These are phyloP conservation scores for Alca torda DNA, from an alignment of 2,797 vertebrate genomes.

Conservation along the genomic window DNA sequence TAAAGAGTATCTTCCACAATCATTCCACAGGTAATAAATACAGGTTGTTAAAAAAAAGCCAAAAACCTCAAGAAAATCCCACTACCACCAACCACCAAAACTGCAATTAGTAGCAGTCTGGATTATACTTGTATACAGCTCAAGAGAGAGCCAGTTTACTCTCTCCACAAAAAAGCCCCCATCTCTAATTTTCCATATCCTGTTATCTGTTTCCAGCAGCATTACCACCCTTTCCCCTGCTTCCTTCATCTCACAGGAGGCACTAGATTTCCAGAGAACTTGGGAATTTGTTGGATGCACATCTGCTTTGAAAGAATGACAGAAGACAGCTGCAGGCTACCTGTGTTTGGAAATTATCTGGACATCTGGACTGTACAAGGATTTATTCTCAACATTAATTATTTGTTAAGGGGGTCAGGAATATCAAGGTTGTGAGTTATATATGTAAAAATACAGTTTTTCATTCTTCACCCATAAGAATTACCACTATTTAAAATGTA, in stretches of 20 bases:
- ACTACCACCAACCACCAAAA: not conserved
- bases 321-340: not conserved
- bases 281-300: not conserved
- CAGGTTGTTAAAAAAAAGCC: not conserved
- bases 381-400: not conserved
- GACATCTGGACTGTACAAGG: not conserved
- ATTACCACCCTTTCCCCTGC: not conserved
- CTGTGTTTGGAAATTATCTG: not conserved
- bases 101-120: not conserved
- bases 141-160: not conserved
- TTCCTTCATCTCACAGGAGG: not conserved
- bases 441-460: not conserved
- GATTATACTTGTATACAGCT: not conserved
- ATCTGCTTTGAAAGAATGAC: not conserved
- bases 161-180: not conserved
- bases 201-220: not conserved
- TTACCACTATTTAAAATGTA: not conserved
- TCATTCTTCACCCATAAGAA: not conserved
- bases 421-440: not conserved
- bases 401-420: not conserved
- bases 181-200: not conserved
- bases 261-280: not conserved
- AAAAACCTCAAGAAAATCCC: not conserved
- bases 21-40: not conserved
- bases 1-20: not conserved